Evolutionary conservation across 2,797 vertebrate genomes (phyloP), one percentile per base, ranked within the genome.

Genomic region (Dendrocincla fuliginosa): DNA sequence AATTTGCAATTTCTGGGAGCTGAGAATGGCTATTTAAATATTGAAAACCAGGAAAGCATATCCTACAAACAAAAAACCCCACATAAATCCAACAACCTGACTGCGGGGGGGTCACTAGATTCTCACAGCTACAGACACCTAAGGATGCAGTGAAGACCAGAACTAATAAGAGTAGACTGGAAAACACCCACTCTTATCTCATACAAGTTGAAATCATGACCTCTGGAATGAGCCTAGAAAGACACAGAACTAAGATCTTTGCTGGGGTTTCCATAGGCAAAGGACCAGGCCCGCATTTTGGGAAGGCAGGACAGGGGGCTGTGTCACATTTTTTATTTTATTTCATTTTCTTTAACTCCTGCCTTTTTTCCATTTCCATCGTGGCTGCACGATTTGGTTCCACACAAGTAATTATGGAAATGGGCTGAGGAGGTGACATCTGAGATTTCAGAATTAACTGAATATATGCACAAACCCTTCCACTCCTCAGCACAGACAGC

Each of bases 371-470:
- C 42, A 25, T 63, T 95, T 71, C 81, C 60, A 75, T 64, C 18
- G 19, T 85, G 68, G 46, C 71, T 74, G 68, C 39, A 69, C 0
- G 0, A 61, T 53, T 87, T 61, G 30, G 60, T 84, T 94, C 71
- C 69, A 87, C 67, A 52, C 14, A 84, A 92, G 28, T 70, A 84
- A 96, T 91, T 91, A 94, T 85, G 84, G 92, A 92, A 96, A 94
- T 80, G 19, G 61, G n/a, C 49, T 87, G 68, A 87, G 42, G 41
- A 87, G 35, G 53, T 71, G 81, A 94, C 92, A 92, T 39, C 75
- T 44, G 89, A 94, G 95, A 92, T 74, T 93, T 91, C 64, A 65
- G 71, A 95, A 94, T 95, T 83, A 94, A 79, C 77, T 75, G 69
- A 87, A 87, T 89, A 79, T 89, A 94, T 87, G 75, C 89, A 94